Percentiles rank a stretch among this genome's conserved stretches.
phyloP scores from a whole-genome alignment of 2,888 invertebrate species.

The Mimas tiliae region DNA sequence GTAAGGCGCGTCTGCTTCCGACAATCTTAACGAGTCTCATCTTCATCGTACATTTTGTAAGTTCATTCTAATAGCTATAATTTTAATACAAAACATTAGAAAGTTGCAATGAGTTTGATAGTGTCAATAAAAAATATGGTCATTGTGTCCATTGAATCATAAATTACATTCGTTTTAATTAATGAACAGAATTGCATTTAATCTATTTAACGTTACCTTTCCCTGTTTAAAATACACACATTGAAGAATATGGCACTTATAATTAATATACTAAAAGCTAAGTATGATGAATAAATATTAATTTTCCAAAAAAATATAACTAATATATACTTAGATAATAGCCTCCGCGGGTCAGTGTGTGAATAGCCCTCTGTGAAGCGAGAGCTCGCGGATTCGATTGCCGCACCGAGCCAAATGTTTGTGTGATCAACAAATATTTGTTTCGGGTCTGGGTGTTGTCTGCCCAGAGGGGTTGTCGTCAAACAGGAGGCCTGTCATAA shows the following conservation, averaged over 20 bases:
- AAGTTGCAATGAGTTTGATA: conserved; percentile 4
- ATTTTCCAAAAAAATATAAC: too few relatives aligned
- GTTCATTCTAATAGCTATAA: conserved; percentile 2
- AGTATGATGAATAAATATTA: neutral
- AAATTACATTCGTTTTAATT: conserved; percentile 3
- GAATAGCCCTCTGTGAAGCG: too few relatives aligned
- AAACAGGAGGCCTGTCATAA: too few relatives aligned
- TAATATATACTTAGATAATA: too few relatives aligned
- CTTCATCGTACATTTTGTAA: neutral
- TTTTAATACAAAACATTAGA: conserved; percentile 2
- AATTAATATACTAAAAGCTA: neutral
- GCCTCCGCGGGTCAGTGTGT: too few relatives aligned
- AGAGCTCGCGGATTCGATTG: too few relatives aligned
- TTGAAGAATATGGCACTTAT: neutral
- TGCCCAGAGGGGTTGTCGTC: too few relatives aligned
- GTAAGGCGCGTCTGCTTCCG: conserved; percentile 51
- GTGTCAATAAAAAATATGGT: neutral
- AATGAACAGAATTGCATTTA: neutral
- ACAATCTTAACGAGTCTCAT: conserved; percentile 59
- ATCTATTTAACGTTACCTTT: neutral
- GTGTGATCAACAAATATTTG: too few relatives aligned
- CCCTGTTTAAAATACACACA: neutral
- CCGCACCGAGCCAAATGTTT: too few relatives aligned
- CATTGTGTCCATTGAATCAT: neutral
- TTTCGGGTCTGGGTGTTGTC: too few relatives aligned